Base-by-base conservation (phyloP, 2,888 invertebrate genomes). In the Synanthedon formicaeformis region DNA sequence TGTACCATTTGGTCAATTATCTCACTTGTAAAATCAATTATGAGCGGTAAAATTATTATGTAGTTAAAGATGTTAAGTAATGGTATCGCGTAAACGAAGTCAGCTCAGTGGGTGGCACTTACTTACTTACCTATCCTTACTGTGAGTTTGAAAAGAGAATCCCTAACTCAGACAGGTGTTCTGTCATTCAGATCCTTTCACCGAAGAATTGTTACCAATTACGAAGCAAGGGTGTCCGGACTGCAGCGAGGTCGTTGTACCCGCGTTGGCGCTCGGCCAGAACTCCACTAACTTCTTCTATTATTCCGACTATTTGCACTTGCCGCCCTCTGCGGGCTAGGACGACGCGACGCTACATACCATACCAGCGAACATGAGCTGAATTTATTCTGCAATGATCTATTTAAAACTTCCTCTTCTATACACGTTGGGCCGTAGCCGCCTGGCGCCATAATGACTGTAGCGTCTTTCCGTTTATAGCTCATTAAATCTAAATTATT, bases 291-390 rank as follows among this genome's bases (percentile, higher is more conserved):
- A 67, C 69, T 72, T 23, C 71, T 71, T 70, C 71, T 74, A 71
- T 72, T 71, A 72, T 73, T 74, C 69, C 60, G 72, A 69, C 71
- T 73, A 75, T 74, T 78, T 71, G 68, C 72, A 72, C 71, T 69
- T 65, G 61, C 45, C n/a, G n/a, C 13, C 45, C 45, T 45, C 45
- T 45, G 45, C 45, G 45, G 45, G 14, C 45, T 45, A n/a, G 14
- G n/a, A 45, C 45, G 45, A 34, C 56, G 53, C 57, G 55, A 53
- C 51, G 45, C 51, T 52, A 27, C 27, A 49, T 48, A 50, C 45
- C 45, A 8, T 14, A 45, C 14, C 45, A n/a, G 13, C 45, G 8
- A 45, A 45, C 13, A 6, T 14, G 45, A 5, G 45, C 45, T 45
- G 45, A 45, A 45, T 12, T n/a, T 45, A 45, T 5, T 13, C 45